Evolutionary conservation across 2,797 vertebrate species (phyloP), one percentile per base, ranked within the genome.

Genomic region (Picus viridis): DNA sequence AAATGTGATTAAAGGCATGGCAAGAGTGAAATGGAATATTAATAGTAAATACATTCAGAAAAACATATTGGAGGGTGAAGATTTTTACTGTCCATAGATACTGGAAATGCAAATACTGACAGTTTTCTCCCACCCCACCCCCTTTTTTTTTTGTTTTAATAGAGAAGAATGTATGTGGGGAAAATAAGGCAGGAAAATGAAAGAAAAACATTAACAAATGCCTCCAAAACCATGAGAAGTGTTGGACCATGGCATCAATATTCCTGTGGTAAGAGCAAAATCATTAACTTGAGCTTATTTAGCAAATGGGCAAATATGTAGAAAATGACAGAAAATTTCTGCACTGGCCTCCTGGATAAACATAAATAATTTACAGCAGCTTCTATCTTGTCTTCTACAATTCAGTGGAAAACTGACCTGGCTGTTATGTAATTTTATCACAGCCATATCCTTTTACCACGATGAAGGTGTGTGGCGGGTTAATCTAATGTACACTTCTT

Each of bases 241-340:
- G 17, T 58, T 90, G 61, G 74, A 73, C 34, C 61, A 61, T 67
- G 65, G 75, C 65, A 79, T 69, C n/a, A 64, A 64, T 54, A 70
- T 82, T 88, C 57, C 68, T 58, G 29, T 34, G 30, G 16, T 27
- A 90, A 92, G 26, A 85, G 14, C 7, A 6, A 9, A 89, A 83
- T 84, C 1, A 5, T 91, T 89, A 92, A 39, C 24, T 74, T 71
- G 24, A 84, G 29, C 43, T 90, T 90, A 58, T 8, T 88, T 79
- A 79, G 58, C 45, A 34, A 34, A 34, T 34, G 58, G 30, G 69
- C 30, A 88, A 73, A 76, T 51, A 10, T 43, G 19, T 63, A 85
- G 51, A 86, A 93, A 92, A 91, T 7, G 43, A 79, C 9, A 20
- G 32, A 86, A 92, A 88, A 79, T 64, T 9, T 79, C 62, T 92